Evolutionary conservation across 2,888 invertebrate species (phyloP).

Genomic region (Nasonovia ribisnigri): DNA sequence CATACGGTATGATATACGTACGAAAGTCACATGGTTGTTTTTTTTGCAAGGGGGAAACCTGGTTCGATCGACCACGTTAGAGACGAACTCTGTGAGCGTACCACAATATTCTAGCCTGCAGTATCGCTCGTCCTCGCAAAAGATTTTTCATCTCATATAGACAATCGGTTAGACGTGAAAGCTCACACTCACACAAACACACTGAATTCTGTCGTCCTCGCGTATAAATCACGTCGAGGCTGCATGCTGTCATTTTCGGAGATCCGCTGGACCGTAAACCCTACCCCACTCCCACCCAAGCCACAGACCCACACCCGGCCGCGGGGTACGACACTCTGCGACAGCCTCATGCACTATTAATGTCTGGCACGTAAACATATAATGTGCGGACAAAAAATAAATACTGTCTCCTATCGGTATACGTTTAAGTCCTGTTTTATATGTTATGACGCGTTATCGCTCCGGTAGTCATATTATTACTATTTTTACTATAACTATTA

Average conservation of each 20-base stretch:
- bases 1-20: not conserved
- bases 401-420: conserved; percentile 1
- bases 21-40: not conserved
- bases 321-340: not conserved
- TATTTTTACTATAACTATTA: not conserved
- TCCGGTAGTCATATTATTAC: not conserved
- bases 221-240: conserved; percentile 25
- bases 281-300: not conserved
- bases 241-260: conserved; percentile 18
- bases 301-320: not conserved
- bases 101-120: not conserved
- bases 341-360: conserved; percentile 35
- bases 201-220: not conserved
- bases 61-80: not conserved
- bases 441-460: not conserved
- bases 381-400: not conserved
- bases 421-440: not conserved
- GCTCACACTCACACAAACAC: not conserved
- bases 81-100: not conserved
- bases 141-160: not conserved
- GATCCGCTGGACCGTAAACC: conserved; percentile 35
- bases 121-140: not conserved
- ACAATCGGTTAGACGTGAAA: conserved; percentile 5
- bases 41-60: not conserved
- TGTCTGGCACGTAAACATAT: not conserved